phyloP scores from a whole-genome alignment of 1,140 invertebrate species.

The Ectropis grisescens region DNA sequence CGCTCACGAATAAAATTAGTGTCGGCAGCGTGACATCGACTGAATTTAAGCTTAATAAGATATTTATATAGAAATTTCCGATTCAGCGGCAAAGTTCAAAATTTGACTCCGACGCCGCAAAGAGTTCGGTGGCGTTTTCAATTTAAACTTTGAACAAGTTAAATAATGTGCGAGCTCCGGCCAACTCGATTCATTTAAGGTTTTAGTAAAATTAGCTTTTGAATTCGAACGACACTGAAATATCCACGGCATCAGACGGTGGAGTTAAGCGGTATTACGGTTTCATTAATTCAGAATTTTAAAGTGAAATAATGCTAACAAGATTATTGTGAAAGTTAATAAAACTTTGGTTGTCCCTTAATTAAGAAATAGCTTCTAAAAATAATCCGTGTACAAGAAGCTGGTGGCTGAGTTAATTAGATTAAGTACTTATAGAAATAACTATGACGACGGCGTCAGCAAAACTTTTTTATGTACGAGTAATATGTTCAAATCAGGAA shows the following conservation, averaged over 20 bases:
- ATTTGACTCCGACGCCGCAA: slow-evolving; percentile 60
- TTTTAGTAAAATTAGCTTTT: slow-evolving; percentile 67
- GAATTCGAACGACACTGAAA: slow-evolving; percentile 53
- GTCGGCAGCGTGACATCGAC: slow-evolving; percentile 65
- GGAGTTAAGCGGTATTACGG: slow-evolving; percentile 22
- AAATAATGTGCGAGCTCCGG: slow-evolving; percentile 61
- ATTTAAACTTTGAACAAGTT: slow-evolving; percentile 67
- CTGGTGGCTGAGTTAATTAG: too few species aligned
- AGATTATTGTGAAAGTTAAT: too few species aligned
- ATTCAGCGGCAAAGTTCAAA: slow-evolving; percentile 67
- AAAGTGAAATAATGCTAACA: slow-evolving; percentile 6
- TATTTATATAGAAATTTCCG: slow-evolving; percentile 69
- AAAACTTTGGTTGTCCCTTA: too few species aligned
- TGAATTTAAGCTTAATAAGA: slow-evolving; percentile 68
- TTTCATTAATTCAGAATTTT: slow-evolving; percentile 19
- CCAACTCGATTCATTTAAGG: slow-evolving; percentile 63
- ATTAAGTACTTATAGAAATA: too few species aligned
- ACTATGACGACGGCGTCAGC: too few species aligned
- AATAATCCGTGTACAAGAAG: too few species aligned
- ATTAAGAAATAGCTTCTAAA: too few species aligned
- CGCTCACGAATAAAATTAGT: slow-evolving; percentile 65
- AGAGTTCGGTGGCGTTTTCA: slow-evolving; percentile 65
- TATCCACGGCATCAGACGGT: slow-evolving; percentile 28
- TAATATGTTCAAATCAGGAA: too few species aligned
- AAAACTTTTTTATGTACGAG: too few species aligned